Evolutionary conservation across 2,113 vertebrate species (phyloP).

Genomic region (Mesembrinibis cayennensis): DNA sequence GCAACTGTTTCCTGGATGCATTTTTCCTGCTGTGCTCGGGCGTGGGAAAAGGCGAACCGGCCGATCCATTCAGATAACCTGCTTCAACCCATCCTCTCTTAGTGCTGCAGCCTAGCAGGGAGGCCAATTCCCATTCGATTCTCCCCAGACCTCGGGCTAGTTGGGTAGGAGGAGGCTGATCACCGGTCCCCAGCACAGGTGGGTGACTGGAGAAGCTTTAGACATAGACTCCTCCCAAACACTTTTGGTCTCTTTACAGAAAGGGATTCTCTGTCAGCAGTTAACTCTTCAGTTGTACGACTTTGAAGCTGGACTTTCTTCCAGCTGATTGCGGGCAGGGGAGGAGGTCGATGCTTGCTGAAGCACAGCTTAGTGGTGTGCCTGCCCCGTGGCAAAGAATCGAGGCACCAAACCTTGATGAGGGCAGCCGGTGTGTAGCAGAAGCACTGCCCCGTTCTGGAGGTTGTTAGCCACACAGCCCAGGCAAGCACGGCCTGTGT

Average conservation of each 20-base stretch:
- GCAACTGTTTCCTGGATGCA: background rate
- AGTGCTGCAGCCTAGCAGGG: background rate
- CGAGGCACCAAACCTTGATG: background rate
- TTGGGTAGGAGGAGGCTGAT: background rate
- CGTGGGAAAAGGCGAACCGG: background rate
- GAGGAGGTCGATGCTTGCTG: fast-evolving
- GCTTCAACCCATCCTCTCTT: background rate
- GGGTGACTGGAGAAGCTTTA: background rate
- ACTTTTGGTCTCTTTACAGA: background rate
- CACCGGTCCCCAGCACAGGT: background rate
- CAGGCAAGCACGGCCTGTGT: background rate
- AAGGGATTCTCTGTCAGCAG: background rate
- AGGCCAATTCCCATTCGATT: background rate
- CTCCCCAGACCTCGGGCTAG: background rate
- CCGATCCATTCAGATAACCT: background rate
- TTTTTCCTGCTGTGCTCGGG: background rate
- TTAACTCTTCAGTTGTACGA: background rate
- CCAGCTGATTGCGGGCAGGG: background rate
- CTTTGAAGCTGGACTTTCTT: background rate
- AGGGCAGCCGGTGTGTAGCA: background rate
- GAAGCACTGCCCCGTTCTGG: background rate
- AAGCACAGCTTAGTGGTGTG: background rate
- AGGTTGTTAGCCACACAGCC: background rate
- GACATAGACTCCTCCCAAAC: background rate
- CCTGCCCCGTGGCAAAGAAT: background rate